Base-by-base conservation (phyloP, 2,113 vertebrate genomes). In the Elaphurus davidianus region DNA sequence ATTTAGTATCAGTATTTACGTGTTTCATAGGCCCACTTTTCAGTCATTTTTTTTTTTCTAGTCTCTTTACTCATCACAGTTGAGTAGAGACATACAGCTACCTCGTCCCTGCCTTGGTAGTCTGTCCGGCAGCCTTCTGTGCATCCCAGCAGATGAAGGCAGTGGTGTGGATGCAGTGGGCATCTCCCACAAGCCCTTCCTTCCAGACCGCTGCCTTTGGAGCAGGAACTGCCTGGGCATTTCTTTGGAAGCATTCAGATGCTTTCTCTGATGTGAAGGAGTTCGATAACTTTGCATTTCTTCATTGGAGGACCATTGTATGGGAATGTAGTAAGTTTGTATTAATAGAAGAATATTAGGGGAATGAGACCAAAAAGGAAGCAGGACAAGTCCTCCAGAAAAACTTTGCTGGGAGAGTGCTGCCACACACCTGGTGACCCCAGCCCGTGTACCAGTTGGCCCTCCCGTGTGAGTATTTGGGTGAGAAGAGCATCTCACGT, bases 91-190 rank as follows among this genome's bases (percentile, higher is more conserved):
- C 3, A 1, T 40, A 11, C 3, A 25, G 9, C 25, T 62, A 3
- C 3, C 27, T 28, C 15, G 9, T 67, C 36, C 7, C 36, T 14
- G 1, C 52, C 19, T 7, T 17, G 9, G 27, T 52, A 30, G 4
- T 7, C 52, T 33, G 47, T 59, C 27, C 11, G 1, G 33, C 1
- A 7, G 25, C 45, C 85, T 9, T 33, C 36, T 7, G 25, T 43
- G 3, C 25, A 15, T 36, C 74, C 17, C 9, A 33, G 47, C 16
- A 36, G 71, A 19, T 14, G 23, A 30, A 17, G 62, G 74, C 12
- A 1, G 7, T 7, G 36, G 27, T 15, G 2, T 45, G 15, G n/a
- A 19, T 2, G 5, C 4, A 1, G 13, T 1, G 11, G 54, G 76
- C 28, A 25, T n/a, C 21, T 67, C 21, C 19, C 67, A 12, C 9